These are phyloP conservation scores for Oncorhynchus clarkii DNA, from an alignment of 2,113 vertebrate species.

Conservation along the genomic window DNA sequence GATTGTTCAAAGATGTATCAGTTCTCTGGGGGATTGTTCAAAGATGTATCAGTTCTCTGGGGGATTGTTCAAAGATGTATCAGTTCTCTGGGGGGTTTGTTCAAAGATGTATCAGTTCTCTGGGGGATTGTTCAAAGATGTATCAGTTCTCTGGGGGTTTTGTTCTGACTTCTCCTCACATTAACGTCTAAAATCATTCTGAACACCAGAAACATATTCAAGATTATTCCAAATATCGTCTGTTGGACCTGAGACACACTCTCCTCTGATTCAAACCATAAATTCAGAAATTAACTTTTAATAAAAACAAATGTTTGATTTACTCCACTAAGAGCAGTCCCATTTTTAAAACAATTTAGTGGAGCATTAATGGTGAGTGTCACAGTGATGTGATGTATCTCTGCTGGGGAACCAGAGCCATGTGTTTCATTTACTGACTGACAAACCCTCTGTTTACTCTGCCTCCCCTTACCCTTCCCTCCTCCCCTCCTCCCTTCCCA, in stretches of 20 bases:
- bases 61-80: too few species aligned
- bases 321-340: slow-evolving; percentile 57
- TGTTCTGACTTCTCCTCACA: slow-evolving; percentile 53
- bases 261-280: slow-evolving; percentile 53
- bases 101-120: too few species aligned
- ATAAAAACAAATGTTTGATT: slow-evolving; percentile 66
- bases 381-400: slow-evolving; percentile 60
- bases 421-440: slow-evolving; percentile 74
- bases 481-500: too few species aligned
- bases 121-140: too few species aligned
- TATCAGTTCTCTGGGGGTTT: slow-evolving; percentile 35
- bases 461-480: not conserved
- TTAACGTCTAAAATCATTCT: slow-evolving; percentile 47
- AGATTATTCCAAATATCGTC: slow-evolving; percentile 49
- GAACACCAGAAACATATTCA: slow-evolving; percentile 21
- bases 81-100: too few species aligned
- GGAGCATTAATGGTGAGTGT: slow-evolving; percentile 65
- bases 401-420: slow-evolving; percentile 63
- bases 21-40: too few species aligned
- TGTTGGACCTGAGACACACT: slow-evolving; percentile 24
- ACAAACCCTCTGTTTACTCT: slow-evolving; percentile 68
- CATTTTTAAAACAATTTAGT: slow-evolving; percentile 68
- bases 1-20: too few species aligned
- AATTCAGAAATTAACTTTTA: slow-evolving; percentile 62
- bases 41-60: too few species aligned